Conservation (phyloP, 2,113 vertebrate genomes). For the Hemibagrus wyckioides region DNA sequence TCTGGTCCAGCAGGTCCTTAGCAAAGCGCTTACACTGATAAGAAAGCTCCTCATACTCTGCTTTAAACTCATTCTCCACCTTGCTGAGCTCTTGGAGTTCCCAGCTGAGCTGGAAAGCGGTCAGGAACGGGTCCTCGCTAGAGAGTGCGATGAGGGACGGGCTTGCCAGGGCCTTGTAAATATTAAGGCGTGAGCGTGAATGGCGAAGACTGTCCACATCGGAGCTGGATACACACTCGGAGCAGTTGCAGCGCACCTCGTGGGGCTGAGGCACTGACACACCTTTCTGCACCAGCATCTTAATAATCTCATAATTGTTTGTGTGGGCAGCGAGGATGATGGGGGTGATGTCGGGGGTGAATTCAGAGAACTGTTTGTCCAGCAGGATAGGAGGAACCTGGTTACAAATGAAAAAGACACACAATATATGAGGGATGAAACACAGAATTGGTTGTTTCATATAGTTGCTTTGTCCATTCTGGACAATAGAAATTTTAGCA, state of each 20-base stretch:
- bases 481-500: background rate
- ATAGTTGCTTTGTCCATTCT: background rate
- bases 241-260: conserved; percentile 91
- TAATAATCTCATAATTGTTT: conserved; percentile 98
- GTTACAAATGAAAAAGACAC: background rate
- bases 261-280: conserved; percentile 95
- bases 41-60: conserved; percentile 93
- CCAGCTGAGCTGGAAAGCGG: conserved; percentile 94
- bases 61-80: conserved; percentile 96
- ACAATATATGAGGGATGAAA: background rate
- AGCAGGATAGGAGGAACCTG: conserved; percentile 92
- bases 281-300: conserved; percentile 90
- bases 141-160: conserved; percentile 91
- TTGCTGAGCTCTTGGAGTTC: conserved; percentile 94
- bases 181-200: conserved; percentile 93
- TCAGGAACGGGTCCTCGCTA: conserved; percentile 97
- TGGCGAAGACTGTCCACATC: conserved; percentile 93
- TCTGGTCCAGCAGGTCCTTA: conserved; percentile 96
- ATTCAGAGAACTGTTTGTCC: conserved; percentile 95
- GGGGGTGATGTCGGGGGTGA: conserved; percentile 95
- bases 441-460: background rate
- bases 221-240: conserved; percentile 88
- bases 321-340: conserved; percentile 97
- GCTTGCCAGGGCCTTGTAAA: conserved; percentile 92
- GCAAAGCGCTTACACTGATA: conserved; percentile 90